Evolutionary conservation across 2,888 invertebrate species (phyloP), one percentile per base, ranked within the genome.

Genomic region (Lucinisca nassula): DNA sequence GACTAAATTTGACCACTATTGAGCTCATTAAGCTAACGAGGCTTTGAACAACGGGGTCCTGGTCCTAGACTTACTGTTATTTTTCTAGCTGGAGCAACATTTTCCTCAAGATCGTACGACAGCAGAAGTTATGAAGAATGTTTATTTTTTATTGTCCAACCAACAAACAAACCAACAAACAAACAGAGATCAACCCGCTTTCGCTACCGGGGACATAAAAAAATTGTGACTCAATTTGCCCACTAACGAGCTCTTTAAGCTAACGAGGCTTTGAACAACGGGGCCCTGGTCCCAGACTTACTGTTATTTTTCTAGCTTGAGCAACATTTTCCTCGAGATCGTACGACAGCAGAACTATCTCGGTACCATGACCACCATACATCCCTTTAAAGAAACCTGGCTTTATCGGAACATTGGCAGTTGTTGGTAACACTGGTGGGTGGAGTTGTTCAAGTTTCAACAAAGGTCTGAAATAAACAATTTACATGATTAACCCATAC

Each of bases 311-410:
- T 40, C 89, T 88, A 17, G 90, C 92, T 55, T 89, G 82, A 0
- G 88, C 91, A 74, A 91, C 87, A 1, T 85, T 91, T 37, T 81
- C 77, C 27, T 93, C 89, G 0, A 85, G 85, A 38, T 91, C 87
- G 73, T 95, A 95, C 27, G 87, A 84, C 12, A 95, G 85, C 76
- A 92, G 84, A 24, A 96, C 82, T 14, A 95, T 81, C 82, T 96
- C 96, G 27, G 94, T 91, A 0, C 96, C 96, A 79, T 95, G 95
- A 40, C 91, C 94, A 14, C 95, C 94, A 81, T 95, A 95, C 30
- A 93, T 92, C 0, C 95, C 95, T 80, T 95, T 95, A 84, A 95
- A 95, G 10, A 96, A 67, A 0, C 95, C 95, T 8, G 92, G 92
- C 27, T 91, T 90, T 21, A 94, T 85, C 0, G 85, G 84, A 24